These are phyloP conservation scores for Gasterosteus nipponicus DNA, from an alignment of 2,113 vertebrate species.

Conservation along the genomic window DNA sequence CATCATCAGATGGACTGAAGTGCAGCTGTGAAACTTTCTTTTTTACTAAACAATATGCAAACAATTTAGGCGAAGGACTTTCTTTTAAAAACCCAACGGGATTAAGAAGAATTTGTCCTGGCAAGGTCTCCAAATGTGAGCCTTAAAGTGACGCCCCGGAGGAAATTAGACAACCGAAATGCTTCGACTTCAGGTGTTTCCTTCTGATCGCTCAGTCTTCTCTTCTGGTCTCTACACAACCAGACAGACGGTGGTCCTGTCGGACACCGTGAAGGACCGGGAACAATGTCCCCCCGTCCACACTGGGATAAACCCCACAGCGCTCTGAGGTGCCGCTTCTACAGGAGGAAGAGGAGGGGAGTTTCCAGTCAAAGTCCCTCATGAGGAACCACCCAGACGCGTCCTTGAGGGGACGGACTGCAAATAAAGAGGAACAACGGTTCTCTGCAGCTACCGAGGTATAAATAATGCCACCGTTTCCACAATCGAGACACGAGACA, in stretches of 20 bases:
- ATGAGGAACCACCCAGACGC: constrained; percentile 66
- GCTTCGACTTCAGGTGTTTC: constrained; percentile 50
- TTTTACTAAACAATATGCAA: too few relatives aligned
- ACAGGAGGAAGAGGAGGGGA: constrained; percentile 72
- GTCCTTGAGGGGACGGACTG: constrained; percentile 47
- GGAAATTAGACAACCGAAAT: constrained; percentile 62
- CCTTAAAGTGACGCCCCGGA: constrained; percentile 39
- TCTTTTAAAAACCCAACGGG: background rate
- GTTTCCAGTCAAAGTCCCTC: constrained; percentile 71
- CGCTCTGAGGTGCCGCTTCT: constrained; percentile 61
- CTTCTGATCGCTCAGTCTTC: constrained; percentile 19
- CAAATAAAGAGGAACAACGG: constrained; percentile 71
- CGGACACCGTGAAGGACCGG: constrained; percentile 43
- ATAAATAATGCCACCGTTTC: constrained; percentile 50
- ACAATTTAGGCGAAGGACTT: too few relatives aligned
- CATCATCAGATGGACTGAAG: background rate
- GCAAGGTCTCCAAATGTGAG: constrained; percentile 9
- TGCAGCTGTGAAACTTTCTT: background rate
- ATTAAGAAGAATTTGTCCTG: background rate
- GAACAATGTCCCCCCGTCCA: constrained; percentile 61
- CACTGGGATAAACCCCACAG: constrained; percentile 60
- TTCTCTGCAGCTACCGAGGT: constrained; percentile 65
- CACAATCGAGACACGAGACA: constrained; percentile 38
- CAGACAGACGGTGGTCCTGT: background rate
- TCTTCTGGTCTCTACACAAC: constrained; percentile 9